phyloP scores from a whole-genome alignment of 2,797 vertebrate genomes.

The Peromyscus attwateri region DNA sequence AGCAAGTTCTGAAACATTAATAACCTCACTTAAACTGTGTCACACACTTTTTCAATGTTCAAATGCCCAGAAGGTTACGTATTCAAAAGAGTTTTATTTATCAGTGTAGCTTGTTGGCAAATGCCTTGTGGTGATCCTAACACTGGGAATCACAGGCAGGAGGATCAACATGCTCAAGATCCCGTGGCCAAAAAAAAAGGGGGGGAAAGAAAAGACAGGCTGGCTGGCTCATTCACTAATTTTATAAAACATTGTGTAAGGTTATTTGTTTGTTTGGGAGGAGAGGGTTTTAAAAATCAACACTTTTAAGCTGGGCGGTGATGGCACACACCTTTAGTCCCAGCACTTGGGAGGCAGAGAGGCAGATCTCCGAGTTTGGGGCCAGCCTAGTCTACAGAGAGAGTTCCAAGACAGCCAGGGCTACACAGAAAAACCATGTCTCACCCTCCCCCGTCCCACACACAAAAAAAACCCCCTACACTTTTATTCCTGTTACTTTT shows the following conservation, averaged over 20 bases:
- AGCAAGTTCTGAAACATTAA: slow-evolving; percentile 18
- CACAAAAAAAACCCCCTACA: background rate
- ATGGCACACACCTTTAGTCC: background rate
- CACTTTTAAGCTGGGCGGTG: background rate
- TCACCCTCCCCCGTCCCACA: background rate
- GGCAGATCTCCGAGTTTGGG: background rate
- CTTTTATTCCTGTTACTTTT: background rate
- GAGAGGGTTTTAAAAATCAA: background rate
- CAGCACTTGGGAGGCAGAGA: background rate
- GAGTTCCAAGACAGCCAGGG: background rate
- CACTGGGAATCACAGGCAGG: background rate
- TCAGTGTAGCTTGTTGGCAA: background rate
- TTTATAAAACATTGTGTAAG: background rate
- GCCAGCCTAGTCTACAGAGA: background rate
- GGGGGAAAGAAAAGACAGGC: background rate
- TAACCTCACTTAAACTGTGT: background rate
- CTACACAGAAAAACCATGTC: background rate
- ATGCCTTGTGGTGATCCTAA: background rate
- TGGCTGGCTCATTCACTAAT: background rate
- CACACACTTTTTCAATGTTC: background rate
- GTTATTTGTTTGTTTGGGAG: background rate
- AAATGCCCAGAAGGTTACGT: background rate
- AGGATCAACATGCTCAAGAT: background rate
- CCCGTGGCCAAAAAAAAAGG: too few species aligned
- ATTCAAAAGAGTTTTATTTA: background rate